These are phyloP conservation scores for Pipa parva DNA, from an alignment of 2,113 vertebrate species.

Conservation along the genomic window DNA sequence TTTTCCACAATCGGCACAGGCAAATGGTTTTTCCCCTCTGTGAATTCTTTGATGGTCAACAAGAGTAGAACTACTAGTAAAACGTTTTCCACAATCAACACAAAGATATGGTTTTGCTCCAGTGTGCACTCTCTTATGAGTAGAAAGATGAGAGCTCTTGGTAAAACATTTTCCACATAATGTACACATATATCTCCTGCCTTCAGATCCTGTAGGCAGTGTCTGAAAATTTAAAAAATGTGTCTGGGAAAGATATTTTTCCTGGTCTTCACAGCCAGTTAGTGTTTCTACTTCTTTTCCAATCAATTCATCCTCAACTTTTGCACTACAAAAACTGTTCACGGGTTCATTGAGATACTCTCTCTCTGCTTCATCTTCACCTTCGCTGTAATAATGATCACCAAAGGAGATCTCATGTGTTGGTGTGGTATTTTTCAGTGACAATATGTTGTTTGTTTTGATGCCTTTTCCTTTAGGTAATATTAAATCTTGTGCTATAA, in stretches of 20 bases:
- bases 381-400: too few relatives aligned
- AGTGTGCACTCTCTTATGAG: conserved; percentile 26
- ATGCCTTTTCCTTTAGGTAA: background rate
- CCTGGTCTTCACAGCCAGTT: background rate
- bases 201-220: background rate
- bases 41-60: conserved; percentile 45
- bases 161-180: conserved; percentile 27
- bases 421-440: background rate
- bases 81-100: conserved; percentile 40
- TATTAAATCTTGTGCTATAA: background rate
- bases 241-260: background rate
- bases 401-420: background rate
- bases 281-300: background rate
- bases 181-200: conserved; percentile 9
- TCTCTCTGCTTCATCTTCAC: background rate
- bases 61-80: conserved; percentile 34
- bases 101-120: conserved; percentile 29
- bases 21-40: conserved; percentile 39
- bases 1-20: conserved; percentile 45
- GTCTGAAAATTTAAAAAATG: background rate
- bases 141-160: conserved; percentile 29
- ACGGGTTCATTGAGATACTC: background rate
- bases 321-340: background rate
- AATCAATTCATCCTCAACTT: background rate
- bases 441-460: background rate